A percentile compares a stretch with the other conserved stretches of the same genome.
These are phyloP conservation scores for Arvicanthis niloticus DNA, from an alignment of 2,113 vertebrate species.

Conservation along the genomic window DNA sequence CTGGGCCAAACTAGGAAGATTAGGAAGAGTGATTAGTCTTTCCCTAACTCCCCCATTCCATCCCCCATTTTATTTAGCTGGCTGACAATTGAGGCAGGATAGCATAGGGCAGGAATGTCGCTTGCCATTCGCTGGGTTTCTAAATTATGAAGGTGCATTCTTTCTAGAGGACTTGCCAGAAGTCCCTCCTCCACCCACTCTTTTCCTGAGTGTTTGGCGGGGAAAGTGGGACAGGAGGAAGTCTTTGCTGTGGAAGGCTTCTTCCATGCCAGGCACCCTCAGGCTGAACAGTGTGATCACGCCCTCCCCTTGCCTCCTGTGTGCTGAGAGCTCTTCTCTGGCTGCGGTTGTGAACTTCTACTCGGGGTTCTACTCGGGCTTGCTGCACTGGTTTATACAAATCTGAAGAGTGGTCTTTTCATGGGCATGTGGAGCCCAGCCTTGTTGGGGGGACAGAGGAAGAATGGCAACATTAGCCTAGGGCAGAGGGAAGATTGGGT, in stretches of 20 bases:
- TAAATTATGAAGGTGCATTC: slow-evolving; percentile 41
- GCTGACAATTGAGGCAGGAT: neutral
- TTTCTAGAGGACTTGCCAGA: slow-evolving; percentile 44
- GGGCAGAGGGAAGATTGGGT: neutral
- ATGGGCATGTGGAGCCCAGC: neutral
- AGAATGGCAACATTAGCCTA: neutral
- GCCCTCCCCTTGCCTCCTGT: neutral
- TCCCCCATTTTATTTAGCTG: neutral
- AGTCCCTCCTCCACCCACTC: neutral
- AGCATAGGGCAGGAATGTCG: neutral
- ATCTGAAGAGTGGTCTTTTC: neutral
- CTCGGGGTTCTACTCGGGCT: neutral
- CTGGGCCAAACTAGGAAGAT: neutral
- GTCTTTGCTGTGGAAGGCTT: neutral
- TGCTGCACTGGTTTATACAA: neutral
- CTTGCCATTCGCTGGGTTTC: neutral
- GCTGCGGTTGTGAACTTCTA: neutral
- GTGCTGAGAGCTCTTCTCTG: neutral
- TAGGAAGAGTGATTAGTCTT: neutral
- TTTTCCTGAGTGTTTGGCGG: slow-evolving; percentile 7
- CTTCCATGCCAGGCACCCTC: neutral
- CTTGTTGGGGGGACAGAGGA: neutral
- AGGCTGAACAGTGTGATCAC: neutral
- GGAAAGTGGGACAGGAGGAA: slow-evolving; percentile 44
- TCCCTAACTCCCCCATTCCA: neutral